Conservation (phyloP, 1,140 invertebrate genomes). For the Leptinotarsa texana region DNA sequence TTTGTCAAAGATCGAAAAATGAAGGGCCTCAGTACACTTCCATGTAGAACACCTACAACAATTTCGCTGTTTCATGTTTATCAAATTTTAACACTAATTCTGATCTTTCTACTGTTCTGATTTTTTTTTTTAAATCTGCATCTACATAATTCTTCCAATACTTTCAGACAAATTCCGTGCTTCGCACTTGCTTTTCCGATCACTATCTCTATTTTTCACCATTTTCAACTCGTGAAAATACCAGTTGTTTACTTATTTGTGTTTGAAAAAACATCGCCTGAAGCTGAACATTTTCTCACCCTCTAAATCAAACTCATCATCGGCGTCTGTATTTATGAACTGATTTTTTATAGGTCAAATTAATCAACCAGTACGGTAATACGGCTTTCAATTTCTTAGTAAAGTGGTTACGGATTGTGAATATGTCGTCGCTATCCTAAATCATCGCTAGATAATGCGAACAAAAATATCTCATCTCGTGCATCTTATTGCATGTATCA, state of each 20-base stretch:
- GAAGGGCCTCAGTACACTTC: too few species aligned
- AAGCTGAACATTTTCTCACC: background rate
- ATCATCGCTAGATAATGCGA: background rate
- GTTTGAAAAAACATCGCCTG: background rate
- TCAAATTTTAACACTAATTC: too few species aligned
- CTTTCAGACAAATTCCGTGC: too few species aligned
- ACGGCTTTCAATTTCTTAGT: constrained; percentile 8
- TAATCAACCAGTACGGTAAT: background rate
- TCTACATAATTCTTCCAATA: too few species aligned
- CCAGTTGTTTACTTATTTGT: background rate
- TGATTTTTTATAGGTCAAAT: background rate
- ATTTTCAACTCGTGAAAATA: too few species aligned
- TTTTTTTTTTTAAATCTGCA: too few species aligned
- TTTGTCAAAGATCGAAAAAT: too few species aligned
- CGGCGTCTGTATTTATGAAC: background rate
- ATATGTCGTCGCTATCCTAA: constrained; percentile 3
- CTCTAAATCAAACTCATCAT: background rate
- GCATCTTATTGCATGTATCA: constrained; percentile 28
- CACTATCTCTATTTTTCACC: too few species aligned
- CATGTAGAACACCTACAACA: too few species aligned
- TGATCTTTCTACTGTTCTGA: too few species aligned
- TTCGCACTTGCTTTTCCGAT: too few species aligned
- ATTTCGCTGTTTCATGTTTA: too few species aligned
- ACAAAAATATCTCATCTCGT: constrained; percentile 17
- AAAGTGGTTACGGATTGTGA: constrained; percentile 21